Evolutionary conservation across 2,888 invertebrate species (phyloP).

Genomic region (Belgica antarctica): DNA sequence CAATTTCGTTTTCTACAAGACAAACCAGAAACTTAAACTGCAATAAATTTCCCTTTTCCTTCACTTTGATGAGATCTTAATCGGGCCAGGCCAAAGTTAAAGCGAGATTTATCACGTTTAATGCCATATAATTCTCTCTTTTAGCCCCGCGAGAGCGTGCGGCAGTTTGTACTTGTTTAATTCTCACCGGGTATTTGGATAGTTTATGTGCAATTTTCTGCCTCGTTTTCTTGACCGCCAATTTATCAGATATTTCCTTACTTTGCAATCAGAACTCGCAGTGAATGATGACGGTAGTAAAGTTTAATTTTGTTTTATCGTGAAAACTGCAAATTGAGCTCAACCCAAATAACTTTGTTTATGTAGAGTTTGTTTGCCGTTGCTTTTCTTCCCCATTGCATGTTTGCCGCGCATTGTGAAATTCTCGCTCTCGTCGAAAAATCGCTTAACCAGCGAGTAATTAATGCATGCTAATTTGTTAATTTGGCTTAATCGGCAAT

Average conservation of each 20-base stretch:
- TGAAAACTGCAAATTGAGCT: constrained; percentile 18
- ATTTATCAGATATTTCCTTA: background rate
- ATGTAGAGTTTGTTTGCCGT: background rate
- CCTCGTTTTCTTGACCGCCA: background rate
- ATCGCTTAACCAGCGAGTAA: constrained; percentile 22
- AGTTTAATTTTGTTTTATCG: background rate
- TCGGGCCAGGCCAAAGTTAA: background rate
- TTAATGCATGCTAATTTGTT: constrained; percentile 40
- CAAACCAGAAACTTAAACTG: no score
- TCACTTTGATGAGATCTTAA: background rate
- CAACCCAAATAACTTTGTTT: constrained; percentile 11
- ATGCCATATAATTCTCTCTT: background rate
- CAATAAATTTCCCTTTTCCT: background rate
- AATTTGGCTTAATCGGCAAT: background rate
- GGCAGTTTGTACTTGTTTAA: no score
- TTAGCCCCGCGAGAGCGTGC: background rate
- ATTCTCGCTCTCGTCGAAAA: background rate
- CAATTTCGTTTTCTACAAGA: no score
- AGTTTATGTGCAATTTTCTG: background rate
- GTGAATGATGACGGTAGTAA: background rate
- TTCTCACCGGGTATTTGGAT: no score
- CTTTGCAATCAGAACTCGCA: background rate
- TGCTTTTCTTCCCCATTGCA: background rate
- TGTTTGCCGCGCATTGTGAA: background rate
- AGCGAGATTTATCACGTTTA: background rate